Evolutionary conservation across 2,888 invertebrate genomes (phyloP).

Genomic region (Ptychoptera contaminata): DNA sequence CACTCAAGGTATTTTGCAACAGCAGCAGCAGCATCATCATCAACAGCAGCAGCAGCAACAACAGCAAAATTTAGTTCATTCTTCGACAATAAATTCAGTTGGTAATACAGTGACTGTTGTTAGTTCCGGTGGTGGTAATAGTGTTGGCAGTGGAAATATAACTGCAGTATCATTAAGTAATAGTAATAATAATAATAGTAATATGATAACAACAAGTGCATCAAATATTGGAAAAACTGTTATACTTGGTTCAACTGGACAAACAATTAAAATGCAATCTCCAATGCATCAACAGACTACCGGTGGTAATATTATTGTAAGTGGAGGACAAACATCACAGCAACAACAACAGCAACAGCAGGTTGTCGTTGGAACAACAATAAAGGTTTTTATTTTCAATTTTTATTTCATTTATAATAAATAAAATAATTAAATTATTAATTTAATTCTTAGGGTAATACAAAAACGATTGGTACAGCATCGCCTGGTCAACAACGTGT

Average conservation of each 20-base stretch:
- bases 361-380: constrained; percentile 9
- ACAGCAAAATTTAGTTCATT: no score
- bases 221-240: constrained; percentile 18
- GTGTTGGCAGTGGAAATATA: neutral
- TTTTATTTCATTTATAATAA: neutral
- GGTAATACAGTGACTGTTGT: no score
- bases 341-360: constrained; percentile 6
- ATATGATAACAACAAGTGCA: constrained; percentile 3
- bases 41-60: no score
- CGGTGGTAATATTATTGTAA: constrained; percentile 3
- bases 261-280: constrained; percentile 22
- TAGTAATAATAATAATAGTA: constrained; percentile 5
- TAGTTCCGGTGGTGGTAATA: no score
- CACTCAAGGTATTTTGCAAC: constrained; percentile 12
- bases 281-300: constrained; percentile 12
- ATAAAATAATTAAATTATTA: neutral
- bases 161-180: constrained; percentile 1
- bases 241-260: constrained; percentile 21
- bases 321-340: neutral
- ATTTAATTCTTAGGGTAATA: constrained; percentile 12
- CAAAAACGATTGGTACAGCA: constrained; percentile 16
- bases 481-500: constrained; percentile 27
- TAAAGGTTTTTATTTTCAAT: constrained; percentile 8
- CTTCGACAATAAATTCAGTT: no score
- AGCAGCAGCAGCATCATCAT: constrained; percentile 1